phyloP scores from a whole-genome alignment of 2,888 invertebrate genomes.

The Clanis bilineata region DNA sequence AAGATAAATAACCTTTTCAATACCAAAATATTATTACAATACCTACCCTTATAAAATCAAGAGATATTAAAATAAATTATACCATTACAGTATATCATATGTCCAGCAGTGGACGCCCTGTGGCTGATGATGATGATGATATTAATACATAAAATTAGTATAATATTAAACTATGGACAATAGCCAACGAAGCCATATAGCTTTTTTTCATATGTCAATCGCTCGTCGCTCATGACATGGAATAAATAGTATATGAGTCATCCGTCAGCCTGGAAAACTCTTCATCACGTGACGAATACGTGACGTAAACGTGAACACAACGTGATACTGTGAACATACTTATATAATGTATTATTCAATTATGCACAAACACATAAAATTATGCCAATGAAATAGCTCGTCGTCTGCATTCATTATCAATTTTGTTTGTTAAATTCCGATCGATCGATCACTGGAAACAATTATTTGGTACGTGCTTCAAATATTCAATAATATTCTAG shows the following conservation, averaged over 20 bases:
- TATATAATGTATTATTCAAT: slow-evolving; percentile 32
- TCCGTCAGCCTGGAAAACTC: slow-evolving; percentile 63
- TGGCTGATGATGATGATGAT: too few species aligned
- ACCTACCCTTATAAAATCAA: too few species aligned
- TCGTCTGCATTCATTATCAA: slow-evolving; percentile 9
- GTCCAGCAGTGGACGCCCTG: too few species aligned
- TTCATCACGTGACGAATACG: slow-evolving; percentile 54
- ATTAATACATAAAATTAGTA: too few species aligned
- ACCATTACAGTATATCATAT: too few species aligned
- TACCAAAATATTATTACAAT: too few species aligned
- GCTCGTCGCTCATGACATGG: not conserved
- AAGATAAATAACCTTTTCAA: too few species aligned
- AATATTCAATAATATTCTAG: not conserved
- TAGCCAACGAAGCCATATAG: not conserved
- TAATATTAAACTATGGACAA: not conserved
- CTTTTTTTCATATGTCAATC: not conserved
- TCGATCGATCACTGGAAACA: not conserved
- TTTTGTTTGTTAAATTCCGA: not conserved
- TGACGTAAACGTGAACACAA: slow-evolving; percentile 48
- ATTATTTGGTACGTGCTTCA: not conserved
- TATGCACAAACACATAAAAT: slow-evolving; percentile 34
- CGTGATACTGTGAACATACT: slow-evolving; percentile 32
- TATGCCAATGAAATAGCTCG: not conserved
- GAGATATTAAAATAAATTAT: too few species aligned
- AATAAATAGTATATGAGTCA: slow-evolving; percentile 56